These are phyloP conservation scores for Heliocidaris tuberculata DNA, from an alignment of 35 echinoderm and acorn worm species.

Conservation along the genomic window DNA sequence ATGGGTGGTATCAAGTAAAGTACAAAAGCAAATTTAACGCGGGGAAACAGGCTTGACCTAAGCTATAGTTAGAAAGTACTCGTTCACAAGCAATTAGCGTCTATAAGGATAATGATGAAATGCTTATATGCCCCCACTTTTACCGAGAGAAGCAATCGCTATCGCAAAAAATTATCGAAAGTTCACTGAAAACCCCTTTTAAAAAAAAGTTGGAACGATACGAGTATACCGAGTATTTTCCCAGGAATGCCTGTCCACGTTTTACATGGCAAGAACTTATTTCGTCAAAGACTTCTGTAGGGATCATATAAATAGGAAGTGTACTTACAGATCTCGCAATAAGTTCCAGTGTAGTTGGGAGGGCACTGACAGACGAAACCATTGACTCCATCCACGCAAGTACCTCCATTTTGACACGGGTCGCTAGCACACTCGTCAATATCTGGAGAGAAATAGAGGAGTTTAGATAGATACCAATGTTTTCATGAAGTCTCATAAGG, in stretches of 20 bases:
- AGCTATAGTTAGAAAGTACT: background rate
- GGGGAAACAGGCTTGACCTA: background rate
- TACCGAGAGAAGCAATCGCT: background rate
- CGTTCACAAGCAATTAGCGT: background rate
- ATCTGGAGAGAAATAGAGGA: background rate
- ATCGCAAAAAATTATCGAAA: background rate
- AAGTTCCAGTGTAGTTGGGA: background rate
- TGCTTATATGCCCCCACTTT: background rate
- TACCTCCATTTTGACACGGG: conserved; percentile 10
- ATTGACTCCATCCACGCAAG: conserved; percentile 7
- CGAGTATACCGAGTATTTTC: too few species aligned
- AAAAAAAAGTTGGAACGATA: too few species aligned
- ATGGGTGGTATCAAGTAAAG: too few species aligned
- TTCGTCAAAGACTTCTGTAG: background rate
- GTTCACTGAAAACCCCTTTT: too few species aligned
- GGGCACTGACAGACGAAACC: conserved; percentile 23
- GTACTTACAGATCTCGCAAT: conserved; percentile 25
- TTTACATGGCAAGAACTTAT: too few species aligned
- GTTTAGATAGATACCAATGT: background rate
- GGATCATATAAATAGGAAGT: background rate
- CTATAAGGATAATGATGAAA: background rate
- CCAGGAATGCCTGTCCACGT: too few species aligned
- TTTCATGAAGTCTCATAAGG: too few species aligned
- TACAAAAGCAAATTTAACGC: background rate
- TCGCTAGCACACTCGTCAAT: conserved; percentile 27